These are phyloP conservation scores for Dicrostonyx torquatus DNA, from an alignment of 2,797 vertebrate genomes.

Conservation along the genomic window DNA sequence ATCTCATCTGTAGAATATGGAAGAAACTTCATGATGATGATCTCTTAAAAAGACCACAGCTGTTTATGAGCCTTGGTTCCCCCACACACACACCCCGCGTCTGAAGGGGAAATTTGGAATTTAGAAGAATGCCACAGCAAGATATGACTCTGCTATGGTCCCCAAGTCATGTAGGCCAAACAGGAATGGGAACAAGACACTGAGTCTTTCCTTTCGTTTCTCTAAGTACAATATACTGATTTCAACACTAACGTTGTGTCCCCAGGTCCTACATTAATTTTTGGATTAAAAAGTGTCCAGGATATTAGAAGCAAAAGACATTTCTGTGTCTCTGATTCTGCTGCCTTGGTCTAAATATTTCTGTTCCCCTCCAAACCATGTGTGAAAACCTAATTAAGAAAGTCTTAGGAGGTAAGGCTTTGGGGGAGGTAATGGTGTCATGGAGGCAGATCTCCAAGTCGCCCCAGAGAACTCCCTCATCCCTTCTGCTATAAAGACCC, in stretches of 20 bases:
- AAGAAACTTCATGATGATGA: background rate
- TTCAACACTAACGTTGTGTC: constrained; percentile 5
- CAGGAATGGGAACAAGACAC: too few relatives aligned
- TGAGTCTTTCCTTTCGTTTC: background rate
- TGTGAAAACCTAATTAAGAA: background rate
- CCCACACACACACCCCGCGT: background rate
- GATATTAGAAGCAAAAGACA: background rate
- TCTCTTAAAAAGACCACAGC: background rate
- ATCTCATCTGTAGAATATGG: background rate
- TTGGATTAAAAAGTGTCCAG: background rate
- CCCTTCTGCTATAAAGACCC: background rate
- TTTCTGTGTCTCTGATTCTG: background rate
- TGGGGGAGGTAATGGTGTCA: background rate
- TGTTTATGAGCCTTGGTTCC: background rate
- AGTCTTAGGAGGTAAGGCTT: background rate
- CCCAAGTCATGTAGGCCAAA: background rate
- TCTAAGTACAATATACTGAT: background rate
- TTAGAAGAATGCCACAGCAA: background rate
- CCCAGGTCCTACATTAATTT: background rate
- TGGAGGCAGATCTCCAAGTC: background rate
- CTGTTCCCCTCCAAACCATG: background rate
- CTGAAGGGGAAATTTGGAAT: background rate
- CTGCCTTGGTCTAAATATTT: background rate
- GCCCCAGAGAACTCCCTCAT: background rate
- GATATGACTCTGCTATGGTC: accelerated